Evolutionary conservation across 2,113 vertebrate species (phyloP).

Genomic region (Arothron firmamentum): DNA sequence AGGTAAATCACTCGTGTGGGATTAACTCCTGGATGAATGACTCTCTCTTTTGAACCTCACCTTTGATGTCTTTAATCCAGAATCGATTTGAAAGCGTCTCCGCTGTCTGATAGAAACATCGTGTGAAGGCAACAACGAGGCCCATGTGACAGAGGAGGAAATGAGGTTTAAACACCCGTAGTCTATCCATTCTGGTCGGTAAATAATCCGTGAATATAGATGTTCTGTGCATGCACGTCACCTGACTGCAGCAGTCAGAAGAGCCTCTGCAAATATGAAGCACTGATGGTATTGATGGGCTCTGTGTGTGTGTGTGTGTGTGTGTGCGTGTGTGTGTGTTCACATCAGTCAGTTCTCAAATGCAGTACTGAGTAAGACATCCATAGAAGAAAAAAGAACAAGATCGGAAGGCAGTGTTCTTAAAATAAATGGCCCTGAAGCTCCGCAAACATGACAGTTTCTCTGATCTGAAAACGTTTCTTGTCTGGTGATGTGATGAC

Average conservation of each 20-base stretch:
- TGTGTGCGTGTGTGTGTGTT: neutral
- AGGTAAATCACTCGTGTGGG: neutral
- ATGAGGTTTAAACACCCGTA: conserved; percentile 34
- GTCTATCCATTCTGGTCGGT: conserved; percentile 46
- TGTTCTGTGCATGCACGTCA: conserved; percentile 16
- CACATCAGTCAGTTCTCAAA: conserved; percentile 4
- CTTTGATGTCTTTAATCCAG: too few species aligned
- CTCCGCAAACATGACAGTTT: neutral
- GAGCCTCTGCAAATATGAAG: conserved; percentile 25
- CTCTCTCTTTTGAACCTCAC: too few species aligned
- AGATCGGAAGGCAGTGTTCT: conserved; percentile 34
- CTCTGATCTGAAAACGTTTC: conserved; percentile 8
- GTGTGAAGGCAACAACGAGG: too few species aligned
- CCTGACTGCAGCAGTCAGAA: conserved; percentile 29
- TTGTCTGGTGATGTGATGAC: neutral
- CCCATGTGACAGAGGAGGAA: conserved; percentile 4
- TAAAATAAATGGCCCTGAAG: conserved; percentile 31
- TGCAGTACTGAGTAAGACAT: neutral
- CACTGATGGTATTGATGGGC: conserved; percentile 48
- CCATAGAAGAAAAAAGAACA: conserved; percentile 14
- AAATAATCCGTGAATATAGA: conserved; percentile 45
- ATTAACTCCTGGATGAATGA: too few species aligned
- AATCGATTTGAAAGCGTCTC: too few species aligned
- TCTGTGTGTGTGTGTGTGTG: conserved; percentile 12
- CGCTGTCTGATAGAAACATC: too few species aligned